phyloP scores from a whole-genome alignment of 2,888 invertebrate species.

The Tubulanus polymorphus region DNA sequence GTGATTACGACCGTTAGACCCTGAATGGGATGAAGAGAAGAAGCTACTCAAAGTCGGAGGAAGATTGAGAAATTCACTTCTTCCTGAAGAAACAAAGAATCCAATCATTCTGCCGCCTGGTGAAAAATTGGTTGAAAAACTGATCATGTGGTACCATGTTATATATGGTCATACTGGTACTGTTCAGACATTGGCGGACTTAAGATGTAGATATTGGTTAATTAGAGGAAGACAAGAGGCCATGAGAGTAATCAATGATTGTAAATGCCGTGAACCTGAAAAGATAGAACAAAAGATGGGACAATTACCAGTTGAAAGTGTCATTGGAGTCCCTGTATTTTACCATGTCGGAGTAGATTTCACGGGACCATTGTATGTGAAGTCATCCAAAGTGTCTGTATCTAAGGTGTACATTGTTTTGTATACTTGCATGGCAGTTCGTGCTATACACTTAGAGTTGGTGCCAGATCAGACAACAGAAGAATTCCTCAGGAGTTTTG shows the following conservation, averaged over 20 bases:
- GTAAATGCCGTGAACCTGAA: background rate
- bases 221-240: background rate
- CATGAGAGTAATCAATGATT: background rate
- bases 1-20: background rate
- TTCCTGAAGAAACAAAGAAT: background rate
- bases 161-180: background rate
- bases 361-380: background rate
- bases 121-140: background rate
- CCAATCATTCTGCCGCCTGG: background rate
- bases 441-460: slow-evolving; percentile 9
- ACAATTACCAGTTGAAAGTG: background rate
- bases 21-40: background rate
- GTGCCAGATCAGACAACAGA: slow-evolving; percentile 3
- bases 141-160: background rate
- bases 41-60: background rate
- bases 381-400: background rate
- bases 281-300: background rate
- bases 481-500: background rate
- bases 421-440: slow-evolving; percentile 2
- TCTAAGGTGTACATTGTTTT: background rate
- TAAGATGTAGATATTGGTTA: background rate
- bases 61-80: background rate
- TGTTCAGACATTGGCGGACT: background rate
- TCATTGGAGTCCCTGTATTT: background rate
- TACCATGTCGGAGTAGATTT: slow-evolving; percentile 2